Percentiles rank a stretch among this genome's conserved stretches.
These are phyloP conservation scores for Melopsittacus undulatus DNA, from an alignment of 2,797 vertebrate species.

Conservation along the genomic window DNA sequence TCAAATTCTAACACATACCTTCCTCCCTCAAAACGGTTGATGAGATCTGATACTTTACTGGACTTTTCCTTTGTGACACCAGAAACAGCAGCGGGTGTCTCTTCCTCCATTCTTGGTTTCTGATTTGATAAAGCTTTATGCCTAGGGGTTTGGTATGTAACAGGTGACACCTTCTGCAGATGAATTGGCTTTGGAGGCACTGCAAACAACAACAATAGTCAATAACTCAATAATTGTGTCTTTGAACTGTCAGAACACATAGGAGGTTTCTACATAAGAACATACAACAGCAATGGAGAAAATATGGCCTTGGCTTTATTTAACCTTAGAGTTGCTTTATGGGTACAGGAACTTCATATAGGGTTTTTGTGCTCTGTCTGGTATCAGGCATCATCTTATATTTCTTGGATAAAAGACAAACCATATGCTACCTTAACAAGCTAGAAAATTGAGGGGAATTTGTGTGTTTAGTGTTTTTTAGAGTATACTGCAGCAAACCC, in stretches of 20 bases:
- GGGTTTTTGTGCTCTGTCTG: neutral
- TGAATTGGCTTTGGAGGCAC: slow-evolving; percentile 84
- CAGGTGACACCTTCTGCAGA: slow-evolving; percentile 72
- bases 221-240: neutral
- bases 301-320: neutral
- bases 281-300: neutral
- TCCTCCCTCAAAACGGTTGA: slow-evolving; percentile 82
- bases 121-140: slow-evolving; percentile 74
- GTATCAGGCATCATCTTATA: neutral
- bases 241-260: neutral
- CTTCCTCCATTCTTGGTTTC: slow-evolving; percentile 79
- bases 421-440: neutral
- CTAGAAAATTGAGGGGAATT: neutral
- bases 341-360: neutral
- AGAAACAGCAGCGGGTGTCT: slow-evolving; percentile 59
- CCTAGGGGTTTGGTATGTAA: slow-evolving; percentile 66
- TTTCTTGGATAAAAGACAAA: neutral
- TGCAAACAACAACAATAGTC: slow-evolving; percentile 44
- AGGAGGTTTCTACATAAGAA: neutral
- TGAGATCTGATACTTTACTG: slow-evolving; percentile 83
- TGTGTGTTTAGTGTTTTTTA: neutral
- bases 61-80: slow-evolving; percentile 75
- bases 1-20: slow-evolving; percentile 68
- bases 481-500: neutral
- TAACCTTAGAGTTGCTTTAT: neutral